Base-by-base conservation (phyloP, 2,113 vertebrate species). In the Nesospiza acunhae region DNA sequence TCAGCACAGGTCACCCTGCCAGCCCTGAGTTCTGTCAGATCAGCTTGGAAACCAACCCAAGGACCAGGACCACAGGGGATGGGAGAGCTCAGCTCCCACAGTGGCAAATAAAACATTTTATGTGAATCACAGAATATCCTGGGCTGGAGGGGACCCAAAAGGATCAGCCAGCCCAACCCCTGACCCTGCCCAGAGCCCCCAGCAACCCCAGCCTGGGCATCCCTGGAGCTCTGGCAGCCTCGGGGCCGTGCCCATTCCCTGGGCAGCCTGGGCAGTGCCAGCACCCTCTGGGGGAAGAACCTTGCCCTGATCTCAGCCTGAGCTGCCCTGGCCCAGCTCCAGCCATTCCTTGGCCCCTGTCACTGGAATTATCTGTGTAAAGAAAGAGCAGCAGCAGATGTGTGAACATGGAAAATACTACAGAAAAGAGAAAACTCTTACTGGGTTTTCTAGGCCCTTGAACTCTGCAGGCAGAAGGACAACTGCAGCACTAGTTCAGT, bases 331-430 rank as follows among this genome's bases (percentile, higher is more conserved):
- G 9, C 53, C 24, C 46, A 82, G 69, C 77, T 39, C 77, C 77
- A n/a, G 69, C 53, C 0, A 0, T 30, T 1, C 30, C 46, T 46
- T 46, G n/a, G 24, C 0, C 55, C 0, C 41, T 68, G 41, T 31
- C 62, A 0, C 39, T 76, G 39, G 30, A 68, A 83, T 41, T n/a
- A 52, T 12, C 58, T 33, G 1, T 1, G 24, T 30, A 66, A 49
- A 75, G 24, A 76, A 53, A 50, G 47, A 79, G 62, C 16, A 77
- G 46, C 19, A 44, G 44, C 33, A 78, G 47, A 31, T 12, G 27
- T 6, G 7, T 46, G 53, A 22, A 70, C 27, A 41, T 1, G 7
- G 56, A 49, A 67, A 58, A 75, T 4, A 37, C 52, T 8, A 37
- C 19, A 42, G 68, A 27, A 56, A 90, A 44, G 7, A 39, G 31